Percentiles rank a stretch among this genome's conserved stretches.
Conservation (phyloP, 2,113 vertebrate genomes). For the Gymnocephalus cernua region DNA sequence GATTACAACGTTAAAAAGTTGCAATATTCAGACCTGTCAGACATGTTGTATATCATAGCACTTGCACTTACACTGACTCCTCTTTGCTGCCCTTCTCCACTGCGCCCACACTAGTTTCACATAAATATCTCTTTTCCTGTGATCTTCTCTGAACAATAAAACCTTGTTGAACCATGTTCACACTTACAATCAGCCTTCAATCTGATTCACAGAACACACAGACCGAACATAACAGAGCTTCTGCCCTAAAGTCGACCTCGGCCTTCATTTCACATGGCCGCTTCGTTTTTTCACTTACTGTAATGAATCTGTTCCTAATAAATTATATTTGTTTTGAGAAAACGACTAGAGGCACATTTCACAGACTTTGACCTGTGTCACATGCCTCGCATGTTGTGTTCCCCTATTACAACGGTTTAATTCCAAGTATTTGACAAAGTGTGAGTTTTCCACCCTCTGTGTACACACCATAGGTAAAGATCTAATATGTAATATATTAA, state of each 20-base stretch:
- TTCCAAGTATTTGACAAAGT: neutral
- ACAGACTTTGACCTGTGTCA: neutral
- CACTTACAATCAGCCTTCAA: constrained; percentile 53
- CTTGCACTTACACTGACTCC: constrained; percentile 15
- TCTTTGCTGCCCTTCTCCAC: neutral
- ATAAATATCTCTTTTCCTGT: constrained; percentile 30
- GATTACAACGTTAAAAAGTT: neutral
- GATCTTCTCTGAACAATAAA: constrained; percentile 51
- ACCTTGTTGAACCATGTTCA: neutral
- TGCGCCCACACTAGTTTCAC: neutral
- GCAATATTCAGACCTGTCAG: constrained; percentile 19
- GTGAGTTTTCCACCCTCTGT: neutral
- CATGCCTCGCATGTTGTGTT: neutral
- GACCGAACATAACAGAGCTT: constrained; percentile 1
- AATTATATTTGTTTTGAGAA: constrained; percentile 5
- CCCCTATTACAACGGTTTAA: neutral
- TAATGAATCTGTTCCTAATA: neutral
- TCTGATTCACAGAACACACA: constrained; percentile 44
- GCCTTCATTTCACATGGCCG: neutral
- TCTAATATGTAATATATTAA: too few relatives aligned
- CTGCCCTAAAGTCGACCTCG: constrained; percentile 18
- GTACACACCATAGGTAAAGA: neutral
- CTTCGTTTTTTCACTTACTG: neutral
- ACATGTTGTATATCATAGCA: constrained; percentile 1
- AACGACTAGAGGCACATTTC: neutral